Percentiles rank a stretch among this genome's conserved stretches.
phyloP scores from a whole-genome alignment of 2,113 vertebrate species.

The Loxodonta africana region DNA sequence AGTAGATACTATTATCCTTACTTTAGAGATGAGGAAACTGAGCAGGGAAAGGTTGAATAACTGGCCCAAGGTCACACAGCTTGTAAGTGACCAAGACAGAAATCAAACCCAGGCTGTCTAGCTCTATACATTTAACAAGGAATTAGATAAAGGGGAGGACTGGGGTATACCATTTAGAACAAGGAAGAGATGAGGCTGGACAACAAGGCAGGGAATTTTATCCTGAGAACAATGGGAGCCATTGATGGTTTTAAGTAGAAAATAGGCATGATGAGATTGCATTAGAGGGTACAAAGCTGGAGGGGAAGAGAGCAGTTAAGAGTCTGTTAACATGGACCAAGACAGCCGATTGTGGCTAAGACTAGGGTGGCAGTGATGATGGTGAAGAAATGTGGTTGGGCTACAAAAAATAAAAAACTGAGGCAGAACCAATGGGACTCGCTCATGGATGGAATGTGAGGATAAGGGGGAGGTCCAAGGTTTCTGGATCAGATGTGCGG shows the following conservation, averaged over 20 bases:
- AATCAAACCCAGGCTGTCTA: neutral
- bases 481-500: neutral
- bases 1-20: neutral
- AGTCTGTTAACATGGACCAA: neutral
- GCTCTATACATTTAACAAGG: neutral
- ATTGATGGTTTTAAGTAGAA: neutral
- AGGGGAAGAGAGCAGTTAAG: neutral
- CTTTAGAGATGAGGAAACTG: conserved; percentile 14
- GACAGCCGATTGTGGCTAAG: neutral
- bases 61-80: neutral
- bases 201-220: neutral
- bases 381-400: neutral
- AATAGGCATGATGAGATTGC: neutral
- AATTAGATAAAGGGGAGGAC: neutral
- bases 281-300: neutral
- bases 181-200: neutral
- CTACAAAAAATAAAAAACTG: neutral
- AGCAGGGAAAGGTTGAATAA: neutral
- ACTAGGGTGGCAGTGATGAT: neutral
- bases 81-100: neutral
- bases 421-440: neutral
- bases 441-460: neutral
- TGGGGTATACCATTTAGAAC: neutral
- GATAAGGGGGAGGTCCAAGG: neutral
- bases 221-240: neutral